Conservation (phyloP, 2,888 invertebrate species). For the Agrilus mali region DNA sequence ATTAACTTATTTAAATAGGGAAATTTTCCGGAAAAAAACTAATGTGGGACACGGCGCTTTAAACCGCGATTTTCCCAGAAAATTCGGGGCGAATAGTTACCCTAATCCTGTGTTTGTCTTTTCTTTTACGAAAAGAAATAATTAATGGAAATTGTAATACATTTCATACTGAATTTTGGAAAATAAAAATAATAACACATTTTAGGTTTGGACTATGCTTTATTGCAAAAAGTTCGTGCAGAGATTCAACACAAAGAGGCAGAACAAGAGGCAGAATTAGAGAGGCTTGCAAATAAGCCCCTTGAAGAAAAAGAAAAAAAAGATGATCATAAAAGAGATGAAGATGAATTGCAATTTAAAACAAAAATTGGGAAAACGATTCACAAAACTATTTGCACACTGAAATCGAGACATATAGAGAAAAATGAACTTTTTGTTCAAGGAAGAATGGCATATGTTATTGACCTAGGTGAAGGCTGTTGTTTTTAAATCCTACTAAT, state of each 20-base stretch:
- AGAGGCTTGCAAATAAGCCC: conserved; percentile 51
- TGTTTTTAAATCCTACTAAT: conserved; percentile 27
- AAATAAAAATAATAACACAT: too few relatives aligned
- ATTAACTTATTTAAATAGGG: too few relatives aligned
- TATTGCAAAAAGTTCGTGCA: conserved; percentile 85
- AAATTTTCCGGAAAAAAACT: too few relatives aligned
- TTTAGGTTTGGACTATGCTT: conserved; percentile 61
- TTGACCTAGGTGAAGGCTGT: conserved; percentile 51
- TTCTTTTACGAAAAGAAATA: too few relatives aligned
- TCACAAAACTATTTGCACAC: conserved; percentile 50
- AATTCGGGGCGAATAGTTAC: too few relatives aligned
- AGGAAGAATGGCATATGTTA: conserved; percentile 96
- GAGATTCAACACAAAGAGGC: conserved; percentile 74
- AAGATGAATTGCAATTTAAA: conserved; percentile 70
- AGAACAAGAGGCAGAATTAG: conserved; percentile 74
- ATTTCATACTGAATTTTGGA: too few relatives aligned
- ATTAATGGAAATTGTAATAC: too few relatives aligned
- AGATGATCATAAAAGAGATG: conserved; percentile 40
- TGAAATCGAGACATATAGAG: conserved; percentile 60
- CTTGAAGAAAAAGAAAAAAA: conserved; percentile 35
- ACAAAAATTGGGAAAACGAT: conserved; percentile 71
- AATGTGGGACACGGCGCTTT: too few relatives aligned
- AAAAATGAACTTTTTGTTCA: conserved; percentile 88
- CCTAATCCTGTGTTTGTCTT: too few relatives aligned
- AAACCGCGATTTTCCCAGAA: too few relatives aligned